Base-by-base conservation (phyloP, 2,888 invertebrate genomes). In the Portevinia maculata region DNA sequence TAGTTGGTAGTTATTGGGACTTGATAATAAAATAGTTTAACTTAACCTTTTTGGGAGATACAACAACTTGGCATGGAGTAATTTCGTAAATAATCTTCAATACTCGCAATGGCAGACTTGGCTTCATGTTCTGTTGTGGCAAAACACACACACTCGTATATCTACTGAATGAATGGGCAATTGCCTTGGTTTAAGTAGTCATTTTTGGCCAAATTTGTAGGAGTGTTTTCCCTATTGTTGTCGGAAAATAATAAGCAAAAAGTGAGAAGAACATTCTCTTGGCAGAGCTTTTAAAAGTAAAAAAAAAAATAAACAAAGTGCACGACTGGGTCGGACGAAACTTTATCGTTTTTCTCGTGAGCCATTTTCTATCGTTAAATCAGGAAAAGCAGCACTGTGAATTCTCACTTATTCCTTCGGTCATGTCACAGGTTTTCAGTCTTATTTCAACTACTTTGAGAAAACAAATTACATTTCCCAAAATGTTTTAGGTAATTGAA, bases 71-170 rank as follows among this genome's bases (percentile, higher is more conserved):
- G 79, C 73, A 74, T 46, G 39, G 67, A 60, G 74, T 73, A 55
- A 39, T 79, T 65, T 30, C 50, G 71, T 60, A 79, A 79, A 79
- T 73, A 53, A 73, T 79, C 67, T 73, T 55, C 60, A 73, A 60
- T 60, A 60, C 46, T 69, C 46, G 34, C 41, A 70, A 52, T 67
- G 53, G 73, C 48, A 73, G 65, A 48, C 34, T n/a, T n/a, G 65
- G 48, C 24, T 57, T 65, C 41, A 50, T 65, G 55, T 46, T 37
- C 11, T 60, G 44, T 28, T 71, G 52, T 24, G 41, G 44, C 30
- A 32, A 9, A 34, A 57, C 21, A 46, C 69, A 28, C 19, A 15
- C 21, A 24, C 13, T 6, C 39, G 2, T 5, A 32, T 0, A 24
- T 32, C 32, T 4, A 32, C 0, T 39, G 19, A 64, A 64, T 64